These are phyloP conservation scores for Epinephelus coioides DNA, from an alignment of 2,797 vertebrate genomes.

Conservation along the genomic window DNA sequence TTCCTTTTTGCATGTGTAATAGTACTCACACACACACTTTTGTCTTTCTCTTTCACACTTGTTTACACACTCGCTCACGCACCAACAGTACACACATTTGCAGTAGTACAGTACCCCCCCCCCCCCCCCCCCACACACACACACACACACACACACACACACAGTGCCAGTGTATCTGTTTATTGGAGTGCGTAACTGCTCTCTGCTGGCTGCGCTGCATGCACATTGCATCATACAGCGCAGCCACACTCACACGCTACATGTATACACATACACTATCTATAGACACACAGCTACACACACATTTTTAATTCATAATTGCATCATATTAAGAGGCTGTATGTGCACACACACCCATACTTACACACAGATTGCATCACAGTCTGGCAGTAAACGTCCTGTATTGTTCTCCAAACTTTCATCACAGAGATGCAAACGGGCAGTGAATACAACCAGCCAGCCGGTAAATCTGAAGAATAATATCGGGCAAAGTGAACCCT, in stretches of 20 bases:
- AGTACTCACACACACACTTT: conserved; percentile 42
- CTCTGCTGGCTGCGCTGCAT: conserved; percentile 50
- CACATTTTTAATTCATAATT: conserved; percentile 39
- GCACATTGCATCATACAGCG: conserved; percentile 52
- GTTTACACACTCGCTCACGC: conserved; percentile 69
- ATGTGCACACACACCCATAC: conserved; percentile 21
- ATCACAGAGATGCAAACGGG: conserved; percentile 37
- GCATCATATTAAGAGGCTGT: conserved; percentile 44
- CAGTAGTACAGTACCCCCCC: conserved; percentile 57
- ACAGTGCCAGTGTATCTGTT: conserved; percentile 60
- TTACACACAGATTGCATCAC: conserved; percentile 71
- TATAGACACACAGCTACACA: conserved; percentile 49
- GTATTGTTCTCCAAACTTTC: conserved; percentile 59
- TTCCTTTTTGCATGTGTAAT: conserved; percentile 68
- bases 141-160: conserved; percentile 28
- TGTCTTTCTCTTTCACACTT: conserved; percentile 65
- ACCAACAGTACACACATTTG: conserved; percentile 61
- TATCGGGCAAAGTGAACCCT: neutral
- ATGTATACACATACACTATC: conserved; percentile 35
- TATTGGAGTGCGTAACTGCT: conserved; percentile 52
- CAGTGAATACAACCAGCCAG: conserved; percentile 3
- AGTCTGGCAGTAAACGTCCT: conserved; percentile 48
- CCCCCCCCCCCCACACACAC: conserved; percentile 7
- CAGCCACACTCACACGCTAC: conserved; percentile 7
- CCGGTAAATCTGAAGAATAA: neutral